Evolutionary conservation across 2,888 invertebrate genomes (phyloP), one percentile per base, ranked within the genome.

Genomic region (Lydus trimaculatus): DNA sequence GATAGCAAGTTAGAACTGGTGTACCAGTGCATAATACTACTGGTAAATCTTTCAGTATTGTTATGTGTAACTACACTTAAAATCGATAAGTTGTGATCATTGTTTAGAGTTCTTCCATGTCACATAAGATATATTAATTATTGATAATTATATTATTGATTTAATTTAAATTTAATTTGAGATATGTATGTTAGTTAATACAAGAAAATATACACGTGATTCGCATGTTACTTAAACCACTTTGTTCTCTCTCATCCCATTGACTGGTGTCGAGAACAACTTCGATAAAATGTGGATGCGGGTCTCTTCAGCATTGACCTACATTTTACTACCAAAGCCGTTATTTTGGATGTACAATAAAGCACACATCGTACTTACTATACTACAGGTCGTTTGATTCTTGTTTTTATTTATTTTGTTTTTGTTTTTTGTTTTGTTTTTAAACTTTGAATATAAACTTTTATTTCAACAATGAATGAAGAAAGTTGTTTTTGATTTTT

Each of bases 281-380:
- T 75, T 76, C 76, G 76, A 77, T 76, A 79, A 78, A 78, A 78
- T 78, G 75, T 67, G 67, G 63, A 70, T 70, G 65, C 74, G 75
- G 76, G 75, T 76, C 76, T 79, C 75, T 72, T 75, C 76, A 79
- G 76, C 79, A 78, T 78, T 79, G 79, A 79, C 79, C 78, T 76
- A 79, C 74, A 79, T 79, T 78, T 78, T 78, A 78, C 76, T 78
- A 74, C 75, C 76, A 75, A 72, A 67, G 67, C 65, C 70, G 67
- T 60, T 73, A 76, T 78, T 79, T 76, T 69, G 72, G 67, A 63
- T 70, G 63, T 67, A 70, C 63, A 70, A 70, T 70, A 65, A 33
- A 60, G 31, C 31, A 60, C 31, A 60, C 52, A 52, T 25, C 52
- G 52, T 52, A 52, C 25, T 52, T 25, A 52, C 52, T 39, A 62